Base-by-base conservation (phyloP, 2,113 vertebrate species). In the Entelurus aequoreus region DNA sequence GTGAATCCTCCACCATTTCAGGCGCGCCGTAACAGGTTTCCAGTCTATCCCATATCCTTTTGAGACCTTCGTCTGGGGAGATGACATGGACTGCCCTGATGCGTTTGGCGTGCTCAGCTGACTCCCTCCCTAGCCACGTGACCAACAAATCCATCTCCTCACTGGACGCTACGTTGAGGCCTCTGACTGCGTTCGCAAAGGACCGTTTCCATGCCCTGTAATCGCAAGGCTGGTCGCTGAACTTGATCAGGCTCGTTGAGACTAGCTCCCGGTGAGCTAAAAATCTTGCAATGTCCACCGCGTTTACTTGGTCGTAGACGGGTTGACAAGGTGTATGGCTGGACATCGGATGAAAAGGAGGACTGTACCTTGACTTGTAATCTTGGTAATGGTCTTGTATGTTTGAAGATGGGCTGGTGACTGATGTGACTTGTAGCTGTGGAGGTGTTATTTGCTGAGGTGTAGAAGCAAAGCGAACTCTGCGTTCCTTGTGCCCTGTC, bases 41-140 rank as follows among this genome's bases (percentile, higher is more conserved):
- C 21, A 60, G 12, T 59, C 64, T 66, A 0, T 66, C 55, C 55
- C 36, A 59, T 19, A 66, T 35, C 53, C 48, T 35, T 36, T 2
- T 42, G 5, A 59, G 64, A 13, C 64, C 64, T 28, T 47, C 28
- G 6, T 44, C 54, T n/a, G 64, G 16, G 2, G 15, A 35, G 38
- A 51, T 66, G 4, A 66, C 48, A n/a, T 51, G 37, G 9, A 59
- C 55, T 11, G 64, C 55, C 55, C 64, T 59, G 47, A 59, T 66
- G 1, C 19, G 48, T 42, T 28, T 42, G 1, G 21, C 64, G 10
- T 66, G 64, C 8, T 15, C 37, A 12, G 64, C 19, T 12, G 64
- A 66, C 11, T 59, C 14, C 14, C 44, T 51, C 19, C 64, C 64
- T 4, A 66, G n/a, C 64, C 64, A 66, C 11, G 35, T 50, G 15